These are phyloP conservation scores for Cydia splendana DNA, from an alignment of 1,140 invertebrate genomes.

Conservation along the genomic window DNA sequence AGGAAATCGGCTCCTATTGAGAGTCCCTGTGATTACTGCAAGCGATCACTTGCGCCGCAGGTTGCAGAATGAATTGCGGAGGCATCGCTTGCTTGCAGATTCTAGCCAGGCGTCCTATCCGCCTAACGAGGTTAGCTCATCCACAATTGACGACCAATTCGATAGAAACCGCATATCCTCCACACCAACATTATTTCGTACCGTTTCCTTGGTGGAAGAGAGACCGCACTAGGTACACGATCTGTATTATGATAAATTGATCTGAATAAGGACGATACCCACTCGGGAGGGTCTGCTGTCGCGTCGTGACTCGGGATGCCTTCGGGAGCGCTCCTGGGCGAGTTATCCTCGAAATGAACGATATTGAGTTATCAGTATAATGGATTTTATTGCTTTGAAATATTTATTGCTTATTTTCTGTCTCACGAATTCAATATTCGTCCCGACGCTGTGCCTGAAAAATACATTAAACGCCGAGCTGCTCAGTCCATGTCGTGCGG, in stretches of 20 bases:
- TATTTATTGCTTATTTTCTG: slow-evolving; percentile 42
- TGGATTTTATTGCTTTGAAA: slow-evolving; percentile 63
- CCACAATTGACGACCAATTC: slow-evolving; percentile 37
- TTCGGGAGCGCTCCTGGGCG: slow-evolving; percentile 60
- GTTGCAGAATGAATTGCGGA: slow-evolving; percentile 67
- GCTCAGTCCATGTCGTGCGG: slow-evolving; percentile 2
- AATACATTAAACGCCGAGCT: background rate
- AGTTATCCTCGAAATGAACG: slow-evolving; percentile 64
- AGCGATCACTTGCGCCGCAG: slow-evolving; percentile 49
- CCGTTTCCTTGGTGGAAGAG: background rate
- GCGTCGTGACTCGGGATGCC: slow-evolving; percentile 60
- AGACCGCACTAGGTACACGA: background rate
- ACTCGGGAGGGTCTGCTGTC: slow-evolving; percentile 31
- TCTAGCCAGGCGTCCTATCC: slow-evolving; percentile 56
- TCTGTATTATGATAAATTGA: background rate
- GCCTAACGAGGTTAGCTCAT: slow-evolving; percentile 65
- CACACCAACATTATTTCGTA: background rate
- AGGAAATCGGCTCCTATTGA: slow-evolving; percentile 61
- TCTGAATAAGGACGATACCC: slow-evolving; percentile 24
- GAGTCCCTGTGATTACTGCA: slow-evolving; percentile 58
- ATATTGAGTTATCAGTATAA: slow-evolving; percentile 62
- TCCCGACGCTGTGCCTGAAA: background rate
- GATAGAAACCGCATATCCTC: background rate
- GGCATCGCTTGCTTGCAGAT: slow-evolving; percentile 69
- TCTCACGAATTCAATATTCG: slow-evolving; percentile 28